Percentiles rank a stretch among this genome's conserved stretches.
These are phyloP conservation scores for Sarcophaga rosellei DNA, from an alignment of 2,888 invertebrate genomes.

Conservation along the genomic window DNA sequence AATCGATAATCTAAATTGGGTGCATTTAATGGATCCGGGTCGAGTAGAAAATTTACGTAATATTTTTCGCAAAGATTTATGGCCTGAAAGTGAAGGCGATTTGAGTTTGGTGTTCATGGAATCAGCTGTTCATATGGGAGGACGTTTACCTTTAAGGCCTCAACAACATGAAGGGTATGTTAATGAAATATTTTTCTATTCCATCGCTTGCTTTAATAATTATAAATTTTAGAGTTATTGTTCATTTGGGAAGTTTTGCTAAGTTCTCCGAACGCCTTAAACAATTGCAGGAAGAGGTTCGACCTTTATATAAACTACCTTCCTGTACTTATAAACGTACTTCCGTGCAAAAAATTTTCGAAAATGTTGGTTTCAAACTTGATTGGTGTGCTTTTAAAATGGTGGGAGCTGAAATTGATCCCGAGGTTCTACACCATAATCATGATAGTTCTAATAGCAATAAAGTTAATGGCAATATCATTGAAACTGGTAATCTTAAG, in stretches of 20 bases:
- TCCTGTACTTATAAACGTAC: conserved; percentile 94
- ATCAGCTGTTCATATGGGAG: conserved; percentile 92
- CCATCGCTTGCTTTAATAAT: background rate
- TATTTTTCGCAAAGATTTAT: conserved; percentile 89
- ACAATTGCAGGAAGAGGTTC: conserved; percentile 87
- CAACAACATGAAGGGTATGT: conserved; percentile 91
- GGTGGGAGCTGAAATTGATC: conserved; percentile 83
- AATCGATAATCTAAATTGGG: conserved; percentile 94
- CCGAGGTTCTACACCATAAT: conserved; percentile 79
- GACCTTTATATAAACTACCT: conserved; percentile 88
- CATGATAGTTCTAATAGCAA: conserved; percentile 72
- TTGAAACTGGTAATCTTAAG: conserved; percentile 77
- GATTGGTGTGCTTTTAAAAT: conserved; percentile 95
- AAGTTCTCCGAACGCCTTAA: conserved; percentile 85
- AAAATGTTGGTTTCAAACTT: conserved; percentile 88
- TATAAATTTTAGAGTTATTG: conserved; percentile 84
- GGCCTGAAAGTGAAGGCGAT: conserved; percentile 89
- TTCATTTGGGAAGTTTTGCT: conserved; percentile 89
- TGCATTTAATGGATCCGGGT: conserved; percentile 90
- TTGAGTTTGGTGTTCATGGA: conserved; percentile 92
- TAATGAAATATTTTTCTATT: background rate
- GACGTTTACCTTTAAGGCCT: conserved; percentile 90
- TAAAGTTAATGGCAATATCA: conserved; percentile 70
- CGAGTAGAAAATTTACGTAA: conserved; percentile 89
- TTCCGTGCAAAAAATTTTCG: conserved; percentile 91